Evolutionary conservation across 2,888 invertebrate genomes (phyloP).

Genomic region (Cyaniris semiargus): DNA sequence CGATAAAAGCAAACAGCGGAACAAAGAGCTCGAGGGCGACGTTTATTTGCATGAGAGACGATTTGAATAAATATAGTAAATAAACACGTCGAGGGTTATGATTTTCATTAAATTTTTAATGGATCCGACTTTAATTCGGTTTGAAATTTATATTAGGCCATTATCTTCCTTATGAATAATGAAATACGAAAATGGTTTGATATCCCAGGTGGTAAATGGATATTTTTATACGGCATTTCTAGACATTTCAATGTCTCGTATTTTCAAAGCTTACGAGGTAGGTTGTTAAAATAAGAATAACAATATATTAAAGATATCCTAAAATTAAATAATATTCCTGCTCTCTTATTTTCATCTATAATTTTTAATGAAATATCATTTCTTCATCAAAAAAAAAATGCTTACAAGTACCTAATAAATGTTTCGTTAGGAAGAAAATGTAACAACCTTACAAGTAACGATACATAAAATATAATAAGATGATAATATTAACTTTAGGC

Average conservation of each 20-base stretch:
- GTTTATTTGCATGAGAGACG: conserved; percentile 62
- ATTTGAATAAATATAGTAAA: conserved; percentile 56
- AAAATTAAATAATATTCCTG: background rate
- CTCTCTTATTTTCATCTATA: too few species aligned
- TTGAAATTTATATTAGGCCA: conserved; percentile 18
- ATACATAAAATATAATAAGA: background rate
- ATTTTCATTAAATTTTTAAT: conserved; percentile 48
- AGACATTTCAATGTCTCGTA: background rate
- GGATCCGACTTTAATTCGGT: conserved; percentile 38
- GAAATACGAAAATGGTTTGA: conserved; percentile 20
- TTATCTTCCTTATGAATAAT: conserved; percentile 21
- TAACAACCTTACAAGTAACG: too few species aligned
- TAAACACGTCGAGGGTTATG: conserved; percentile 51
- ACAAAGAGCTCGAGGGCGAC: conserved; percentile 61
- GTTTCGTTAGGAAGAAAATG: too few species aligned
- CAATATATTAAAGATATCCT: background rate
- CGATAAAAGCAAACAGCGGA: conserved; percentile 62
- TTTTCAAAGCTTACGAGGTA: background rate
- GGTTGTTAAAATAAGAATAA: background rate
- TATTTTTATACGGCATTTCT: conserved; percentile 21
- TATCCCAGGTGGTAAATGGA: conserved; percentile 18
- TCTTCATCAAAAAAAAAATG: too few species aligned
- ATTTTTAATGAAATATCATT: too few species aligned
- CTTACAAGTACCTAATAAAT: too few species aligned
- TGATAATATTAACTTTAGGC: conserved; percentile 36